A percentile compares a stretch with the other conserved stretches of the same genome.
These are phyloP conservation scores for Leuciscus waleckii DNA, from an alignment of 2,797 vertebrate species.

Conservation along the genomic window DNA sequence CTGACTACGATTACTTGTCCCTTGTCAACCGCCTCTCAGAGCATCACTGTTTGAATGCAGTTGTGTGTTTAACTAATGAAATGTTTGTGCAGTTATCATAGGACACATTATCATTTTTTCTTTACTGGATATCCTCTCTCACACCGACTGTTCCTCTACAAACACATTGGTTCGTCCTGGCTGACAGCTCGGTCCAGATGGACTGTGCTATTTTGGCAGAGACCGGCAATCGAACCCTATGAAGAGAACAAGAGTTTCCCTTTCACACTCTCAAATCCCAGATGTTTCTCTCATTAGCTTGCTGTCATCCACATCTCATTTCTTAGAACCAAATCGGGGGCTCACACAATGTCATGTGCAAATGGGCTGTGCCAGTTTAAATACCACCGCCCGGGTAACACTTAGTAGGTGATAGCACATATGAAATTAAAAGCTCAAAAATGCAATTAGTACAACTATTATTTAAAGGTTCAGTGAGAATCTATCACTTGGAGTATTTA, in stretches of 20 bases:
- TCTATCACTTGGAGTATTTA: neutral
- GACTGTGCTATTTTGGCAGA: slow-evolving; percentile 47
- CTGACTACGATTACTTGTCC: neutral
- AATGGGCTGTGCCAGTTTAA: slow-evolving; percentile 49
- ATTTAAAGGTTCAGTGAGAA: slow-evolving; percentile 57
- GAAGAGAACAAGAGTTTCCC: slow-evolving; percentile 22
- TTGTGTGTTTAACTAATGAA: neutral
- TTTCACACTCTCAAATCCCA: slow-evolving; percentile 41
- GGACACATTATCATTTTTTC: neutral
- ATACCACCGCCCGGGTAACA: slow-evolving; percentile 54
- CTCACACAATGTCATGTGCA: slow-evolving; percentile 54
- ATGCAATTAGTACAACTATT: slow-evolving; percentile 71
- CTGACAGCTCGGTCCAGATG: slow-evolving; percentile 31
- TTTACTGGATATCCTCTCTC: slow-evolving; percentile 27
- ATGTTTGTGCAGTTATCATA: slow-evolving; percentile 14
- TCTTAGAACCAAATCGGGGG: slow-evolving; percentile 30
- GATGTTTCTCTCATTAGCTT: slow-evolving; percentile 51
- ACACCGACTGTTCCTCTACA: neutral
- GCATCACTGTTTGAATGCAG: neutral
- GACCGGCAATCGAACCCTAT: slow-evolving; percentile 21
- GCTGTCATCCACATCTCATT: slow-evolving; percentile 36
- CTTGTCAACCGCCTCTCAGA: neutral
- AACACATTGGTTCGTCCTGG: slow-evolving; percentile 29
- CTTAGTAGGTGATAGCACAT: slow-evolving; percentile 50
- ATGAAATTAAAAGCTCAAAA: slow-evolving; percentile 58